Evolutionary conservation across 2,888 invertebrate species (phyloP).

Genomic region (Biston betularia): DNA sequence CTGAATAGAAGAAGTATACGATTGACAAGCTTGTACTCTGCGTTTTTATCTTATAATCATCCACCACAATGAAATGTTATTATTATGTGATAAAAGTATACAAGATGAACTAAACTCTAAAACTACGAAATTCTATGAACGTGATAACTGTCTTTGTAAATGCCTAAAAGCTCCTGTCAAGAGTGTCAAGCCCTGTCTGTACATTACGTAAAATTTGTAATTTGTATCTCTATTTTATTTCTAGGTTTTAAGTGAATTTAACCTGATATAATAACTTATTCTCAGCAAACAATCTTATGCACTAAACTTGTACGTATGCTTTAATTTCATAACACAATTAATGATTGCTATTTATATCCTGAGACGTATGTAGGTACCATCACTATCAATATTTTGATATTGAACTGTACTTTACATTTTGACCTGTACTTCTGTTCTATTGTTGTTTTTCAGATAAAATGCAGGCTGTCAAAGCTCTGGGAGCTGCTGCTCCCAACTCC

Average conservation of each 20-base stretch:
- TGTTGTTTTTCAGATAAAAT: constrained; percentile 54
- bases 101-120: no score
- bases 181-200: no score
- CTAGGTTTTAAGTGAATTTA: constrained; percentile 44
- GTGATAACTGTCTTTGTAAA: constrained; percentile 1
- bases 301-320: constrained; percentile 36
- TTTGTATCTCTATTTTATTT: constrained; percentile 40
- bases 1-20: no score
- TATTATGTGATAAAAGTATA: no score
- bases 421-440: background rate
- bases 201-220: constrained; percentile 65
- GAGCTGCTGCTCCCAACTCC: constrained; percentile 70
- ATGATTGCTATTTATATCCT: no score
- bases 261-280: constrained; percentile 1
- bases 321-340: background rate
- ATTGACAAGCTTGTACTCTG: no score
- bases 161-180: background rate
- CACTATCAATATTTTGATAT: constrained; percentile 28
- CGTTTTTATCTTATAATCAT: no score
- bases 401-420: constrained; percentile 17
- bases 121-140: no score
- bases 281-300: constrained; percentile 20
- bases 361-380: background rate
- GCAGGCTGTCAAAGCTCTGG: constrained; percentile 78
- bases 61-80: no score